Conservation (phyloP, 2,113 vertebrate genomes). For the Myocastor coypus region DNA sequence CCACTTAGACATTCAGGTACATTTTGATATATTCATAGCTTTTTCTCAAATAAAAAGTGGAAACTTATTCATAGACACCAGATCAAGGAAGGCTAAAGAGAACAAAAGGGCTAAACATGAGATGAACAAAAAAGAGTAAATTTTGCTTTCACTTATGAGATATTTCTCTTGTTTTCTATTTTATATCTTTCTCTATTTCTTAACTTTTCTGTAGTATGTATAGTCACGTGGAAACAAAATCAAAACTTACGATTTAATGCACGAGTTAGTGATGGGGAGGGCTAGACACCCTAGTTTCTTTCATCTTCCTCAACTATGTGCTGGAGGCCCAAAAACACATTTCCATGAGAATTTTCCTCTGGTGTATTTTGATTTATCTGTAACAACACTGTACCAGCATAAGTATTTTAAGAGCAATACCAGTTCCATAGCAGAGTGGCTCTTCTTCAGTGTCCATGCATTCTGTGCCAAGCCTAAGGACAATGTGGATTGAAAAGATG, state of each 20-base stretch:
- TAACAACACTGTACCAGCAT: neutral
- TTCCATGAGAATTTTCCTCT: neutral
- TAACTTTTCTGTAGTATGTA: neutral
- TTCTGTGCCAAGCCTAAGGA: neutral
- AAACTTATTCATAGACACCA: too few species aligned
- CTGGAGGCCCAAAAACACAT: neutral
- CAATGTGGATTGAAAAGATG: neutral
- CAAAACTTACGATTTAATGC: neutral
- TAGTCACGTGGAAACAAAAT: neutral
- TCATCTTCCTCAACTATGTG: neutral
- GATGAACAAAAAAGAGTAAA: neutral
- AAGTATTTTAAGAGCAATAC: neutral
- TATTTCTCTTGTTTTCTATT: conserved; percentile 14
- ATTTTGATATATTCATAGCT: neutral
- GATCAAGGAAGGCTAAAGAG: neutral
- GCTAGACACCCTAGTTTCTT: neutral
- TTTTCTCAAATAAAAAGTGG: neutral
- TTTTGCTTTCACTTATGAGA: conserved; percentile 1
- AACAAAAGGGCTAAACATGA: neutral
- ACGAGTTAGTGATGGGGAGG: neutral
- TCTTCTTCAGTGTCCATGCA: neutral
- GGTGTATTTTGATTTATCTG: neutral
- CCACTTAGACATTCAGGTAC: neutral
- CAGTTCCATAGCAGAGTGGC: neutral
- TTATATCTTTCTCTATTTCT: neutral